Evolutionary conservation across 2,113 vertebrate species (phyloP).

Genomic region (Nymphicus hollandicus): DNA sequence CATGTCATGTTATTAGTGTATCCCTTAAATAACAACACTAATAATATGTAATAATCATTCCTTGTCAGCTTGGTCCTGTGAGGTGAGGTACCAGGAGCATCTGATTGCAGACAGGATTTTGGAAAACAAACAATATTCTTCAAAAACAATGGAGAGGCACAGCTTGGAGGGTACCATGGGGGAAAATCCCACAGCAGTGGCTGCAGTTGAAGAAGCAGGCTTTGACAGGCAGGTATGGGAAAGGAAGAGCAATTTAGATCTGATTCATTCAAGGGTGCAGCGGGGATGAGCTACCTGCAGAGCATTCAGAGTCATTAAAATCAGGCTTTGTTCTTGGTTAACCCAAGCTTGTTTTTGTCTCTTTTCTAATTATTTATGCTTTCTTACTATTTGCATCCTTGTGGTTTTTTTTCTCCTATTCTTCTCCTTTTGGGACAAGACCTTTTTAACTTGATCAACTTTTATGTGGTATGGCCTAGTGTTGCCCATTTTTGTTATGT

Average conservation of each 20-base stretch:
- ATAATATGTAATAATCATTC: neutral
- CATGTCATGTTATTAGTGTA: neutral
- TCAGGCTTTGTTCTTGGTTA: neutral
- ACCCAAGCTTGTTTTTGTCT: neutral
- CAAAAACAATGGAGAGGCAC: neutral
- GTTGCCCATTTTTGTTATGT: neutral
- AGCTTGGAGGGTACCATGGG: neutral
- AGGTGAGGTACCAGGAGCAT: neutral
- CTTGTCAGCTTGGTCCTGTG: neutral
- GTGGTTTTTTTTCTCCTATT: neutral
- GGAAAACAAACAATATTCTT: neutral
- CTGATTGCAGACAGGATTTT: rapidly evolving
- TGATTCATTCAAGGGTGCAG: neutral
- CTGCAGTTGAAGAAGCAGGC: neutral
- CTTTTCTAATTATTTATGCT: neutral
- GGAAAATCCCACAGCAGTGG: neutral
- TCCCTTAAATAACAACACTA: neutral
- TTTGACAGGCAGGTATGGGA: neutral
- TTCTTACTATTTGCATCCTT: neutral
- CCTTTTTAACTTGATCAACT: neutral
- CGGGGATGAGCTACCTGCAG: neutral
- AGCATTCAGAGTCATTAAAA: neutral
- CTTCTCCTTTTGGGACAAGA: neutral
- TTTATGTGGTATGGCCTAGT: neutral
- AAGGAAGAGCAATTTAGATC: neutral